These are phyloP conservation scores for Halcyon malimbica DNA, from an alignment of 2,113 vertebrate genomes.

Conservation along the genomic window DNA sequence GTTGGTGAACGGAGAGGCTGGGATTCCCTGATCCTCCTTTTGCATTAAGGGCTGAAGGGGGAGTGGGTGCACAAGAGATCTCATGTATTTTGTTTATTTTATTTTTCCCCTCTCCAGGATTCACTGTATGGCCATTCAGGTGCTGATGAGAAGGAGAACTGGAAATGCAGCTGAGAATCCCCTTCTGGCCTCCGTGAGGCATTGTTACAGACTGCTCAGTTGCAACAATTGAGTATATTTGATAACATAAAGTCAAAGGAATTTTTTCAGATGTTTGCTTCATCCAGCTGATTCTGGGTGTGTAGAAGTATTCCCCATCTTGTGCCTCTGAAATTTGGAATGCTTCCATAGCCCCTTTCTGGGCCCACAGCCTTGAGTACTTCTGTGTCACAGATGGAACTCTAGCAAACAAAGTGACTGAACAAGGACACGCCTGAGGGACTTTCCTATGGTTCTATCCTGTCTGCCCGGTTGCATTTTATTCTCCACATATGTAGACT, in stretches of 20 bases:
- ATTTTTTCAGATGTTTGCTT: background rate
- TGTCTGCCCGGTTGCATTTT: background rate
- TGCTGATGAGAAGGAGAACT: constrained; percentile 52
- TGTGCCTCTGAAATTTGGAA: background rate
- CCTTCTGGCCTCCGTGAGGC: background rate
- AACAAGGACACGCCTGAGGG: background rate
- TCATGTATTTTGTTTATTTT: accelerated
- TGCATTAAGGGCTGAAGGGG: background rate
- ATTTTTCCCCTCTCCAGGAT: background rate
- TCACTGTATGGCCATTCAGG: background rate
- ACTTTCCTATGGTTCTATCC: background rate
- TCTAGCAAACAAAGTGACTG: background rate
- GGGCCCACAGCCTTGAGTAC: background rate
- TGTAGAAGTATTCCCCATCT: background rate
- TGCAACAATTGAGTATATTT: background rate
- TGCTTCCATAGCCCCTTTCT: background rate
- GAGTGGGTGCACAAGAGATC: background rate
- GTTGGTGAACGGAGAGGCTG: background rate
- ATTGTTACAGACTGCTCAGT: background rate
- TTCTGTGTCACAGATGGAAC: background rate
- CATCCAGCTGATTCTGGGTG: background rate
- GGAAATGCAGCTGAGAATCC: constrained; percentile 12
- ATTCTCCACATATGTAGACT: background rate
- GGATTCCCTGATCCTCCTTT: background rate
- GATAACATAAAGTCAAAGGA: background rate